phyloP scores from a whole-genome alignment of 2,113 vertebrate species.

The Sylvia atricapilla region DNA sequence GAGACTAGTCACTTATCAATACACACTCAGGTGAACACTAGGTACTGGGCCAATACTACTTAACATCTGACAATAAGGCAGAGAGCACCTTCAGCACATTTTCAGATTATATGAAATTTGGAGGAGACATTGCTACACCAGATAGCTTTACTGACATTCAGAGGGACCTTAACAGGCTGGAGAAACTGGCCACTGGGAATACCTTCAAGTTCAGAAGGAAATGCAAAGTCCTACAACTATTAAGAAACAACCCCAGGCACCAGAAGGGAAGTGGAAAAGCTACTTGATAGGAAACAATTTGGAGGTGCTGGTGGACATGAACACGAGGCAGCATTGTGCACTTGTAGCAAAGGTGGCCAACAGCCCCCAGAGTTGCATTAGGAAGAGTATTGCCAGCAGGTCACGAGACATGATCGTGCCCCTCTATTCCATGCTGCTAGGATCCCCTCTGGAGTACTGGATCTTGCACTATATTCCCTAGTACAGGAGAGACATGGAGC shows the following conservation, averaged over 20 bases:
- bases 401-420: neutral
- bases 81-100: accelerated
- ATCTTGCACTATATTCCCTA: neutral
- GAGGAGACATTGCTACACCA: neutral
- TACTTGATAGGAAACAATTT: neutral
- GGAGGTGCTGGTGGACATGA: neutral
- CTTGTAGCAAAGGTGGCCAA: neutral
- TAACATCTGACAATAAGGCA: neutral
- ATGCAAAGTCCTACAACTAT: neutral
- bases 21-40: accelerated
- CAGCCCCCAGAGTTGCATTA: neutral
- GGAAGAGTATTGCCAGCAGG: neutral
- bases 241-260: neutral
- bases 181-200: neutral
- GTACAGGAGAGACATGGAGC: neutral
- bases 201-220: neutral
- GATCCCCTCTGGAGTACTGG: neutral
- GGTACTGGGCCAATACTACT: neutral
- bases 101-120: neutral
- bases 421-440: neutral
- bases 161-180: neutral
- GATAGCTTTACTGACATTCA: neutral
- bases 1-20: neutral
- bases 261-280: neutral
- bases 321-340: neutral